Evolutionary conservation across 1,140 invertebrate genomes (phyloP).

Genomic region (Zelostemma sp.): DNA sequence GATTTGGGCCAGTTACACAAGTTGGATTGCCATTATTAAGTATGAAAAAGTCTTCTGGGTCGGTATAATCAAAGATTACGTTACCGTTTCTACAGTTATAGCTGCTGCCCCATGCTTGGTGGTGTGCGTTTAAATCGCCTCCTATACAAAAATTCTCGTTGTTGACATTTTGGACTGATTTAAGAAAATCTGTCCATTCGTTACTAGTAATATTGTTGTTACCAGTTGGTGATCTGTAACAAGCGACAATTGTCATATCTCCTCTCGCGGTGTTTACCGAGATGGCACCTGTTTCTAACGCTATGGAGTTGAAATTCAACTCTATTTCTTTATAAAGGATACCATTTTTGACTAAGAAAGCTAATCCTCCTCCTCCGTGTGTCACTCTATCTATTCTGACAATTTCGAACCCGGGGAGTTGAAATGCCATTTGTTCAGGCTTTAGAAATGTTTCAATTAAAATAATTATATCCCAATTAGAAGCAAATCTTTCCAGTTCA

Average conservation of each 20-base stretch:
- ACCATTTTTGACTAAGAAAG: slow-evolving; percentile 1
- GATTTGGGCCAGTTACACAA: neutral
- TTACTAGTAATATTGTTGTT: neutral
- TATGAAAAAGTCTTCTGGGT: slow-evolving; percentile 16
- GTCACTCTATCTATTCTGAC: neutral
- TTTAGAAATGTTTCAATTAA: neutral
- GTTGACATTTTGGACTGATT: neutral
- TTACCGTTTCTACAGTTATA: slow-evolving; percentile 10
- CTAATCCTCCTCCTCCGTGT: neutral
- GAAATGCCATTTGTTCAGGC: neutral
- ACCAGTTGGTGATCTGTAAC: slow-evolving; percentile 16
- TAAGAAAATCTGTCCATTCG: slow-evolving; percentile 8
- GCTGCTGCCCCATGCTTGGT: slow-evolving; percentile 18
- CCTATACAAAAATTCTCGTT: slow-evolving; percentile 13
- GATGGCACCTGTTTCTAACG: slow-evolving; percentile 16
- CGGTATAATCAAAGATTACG: slow-evolving; percentile 15
- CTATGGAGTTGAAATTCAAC: neutral
- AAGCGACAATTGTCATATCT: slow-evolving; percentile 3
- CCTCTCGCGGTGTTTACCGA: neutral
- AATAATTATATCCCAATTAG: neutral
- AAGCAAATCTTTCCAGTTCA: neutral
- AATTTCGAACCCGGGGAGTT: neutral
- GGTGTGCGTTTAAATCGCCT: slow-evolving; percentile 37
- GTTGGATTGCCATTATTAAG: slow-evolving; percentile 20
- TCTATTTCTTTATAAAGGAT: neutral